Evolutionary conservation across 2,888 invertebrate species (phyloP).

Genomic region (Automeris io): DNA sequence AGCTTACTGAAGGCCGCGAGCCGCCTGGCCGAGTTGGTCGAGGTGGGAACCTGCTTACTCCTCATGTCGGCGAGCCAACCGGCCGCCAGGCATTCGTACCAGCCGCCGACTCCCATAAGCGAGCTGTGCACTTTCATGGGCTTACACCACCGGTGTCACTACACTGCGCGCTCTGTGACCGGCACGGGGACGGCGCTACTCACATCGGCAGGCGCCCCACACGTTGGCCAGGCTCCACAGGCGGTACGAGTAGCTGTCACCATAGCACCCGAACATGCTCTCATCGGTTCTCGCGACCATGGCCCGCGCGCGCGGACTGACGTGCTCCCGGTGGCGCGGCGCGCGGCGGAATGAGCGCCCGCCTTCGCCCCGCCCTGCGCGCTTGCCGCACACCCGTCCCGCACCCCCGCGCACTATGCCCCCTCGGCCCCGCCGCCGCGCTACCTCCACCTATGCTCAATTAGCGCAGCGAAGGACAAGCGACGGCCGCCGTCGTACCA

Average conservation of each 20-base stretch:
- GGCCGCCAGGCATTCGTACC: conserved; percentile 70
- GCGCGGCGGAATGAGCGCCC: conserved; percentile 70
- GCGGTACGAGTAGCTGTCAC: conserved; percentile 85
- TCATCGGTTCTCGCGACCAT: conserved; percentile 89
- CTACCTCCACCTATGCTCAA: conserved; percentile 58
- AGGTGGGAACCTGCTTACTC: conserved; percentile 74
- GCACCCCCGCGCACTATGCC: conserved; percentile 23
- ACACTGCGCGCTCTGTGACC: conserved; percentile 32
- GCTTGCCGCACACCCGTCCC: conserved; percentile 29
- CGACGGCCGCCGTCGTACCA: conserved; percentile 23
- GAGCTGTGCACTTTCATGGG: conserved; percentile 71
- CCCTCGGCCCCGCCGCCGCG: conserved; percentile 28
- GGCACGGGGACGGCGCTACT: conserved; percentile 64
- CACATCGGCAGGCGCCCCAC: conserved; percentile 85
- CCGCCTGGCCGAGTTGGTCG: conserved; percentile 74
- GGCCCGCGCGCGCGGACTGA: conserved; percentile 78
- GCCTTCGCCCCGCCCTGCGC: conserved; percentile 44
- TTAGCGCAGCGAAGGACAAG: conserved; percentile 47
- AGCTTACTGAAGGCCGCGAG: conserved; percentile 75
- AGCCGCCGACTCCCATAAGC: conserved; percentile 73
- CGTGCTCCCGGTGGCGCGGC: conserved; percentile 61
- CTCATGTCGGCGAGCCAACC: conserved; percentile 73
- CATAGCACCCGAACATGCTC: conserved; percentile 85
- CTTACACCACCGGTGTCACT: conserved; percentile 34
- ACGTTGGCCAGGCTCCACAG: conserved; percentile 87